Evolutionary conservation across 2,797 vertebrate species (phyloP).

Genomic region (Enteromius fasciolatus): DNA sequence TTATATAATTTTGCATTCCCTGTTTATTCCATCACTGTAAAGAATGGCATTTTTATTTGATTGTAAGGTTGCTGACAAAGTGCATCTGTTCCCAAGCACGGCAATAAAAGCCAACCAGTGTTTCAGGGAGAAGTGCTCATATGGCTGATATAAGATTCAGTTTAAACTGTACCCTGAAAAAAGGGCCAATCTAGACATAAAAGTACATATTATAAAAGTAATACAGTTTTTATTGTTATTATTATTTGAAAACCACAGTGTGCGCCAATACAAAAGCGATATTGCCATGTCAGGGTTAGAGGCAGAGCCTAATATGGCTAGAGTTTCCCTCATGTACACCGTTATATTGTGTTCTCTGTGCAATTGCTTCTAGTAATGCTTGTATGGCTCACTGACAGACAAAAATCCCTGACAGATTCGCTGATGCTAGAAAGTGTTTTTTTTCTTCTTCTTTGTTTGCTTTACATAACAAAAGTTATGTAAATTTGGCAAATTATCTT

Average conservation of each 20-base stretch:
- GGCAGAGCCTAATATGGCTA: constrained; percentile 60
- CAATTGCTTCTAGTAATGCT: constrained; percentile 64
- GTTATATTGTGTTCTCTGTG: constrained; percentile 57
- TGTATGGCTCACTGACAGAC: constrained; percentile 66
- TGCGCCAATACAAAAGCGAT: constrained; percentile 58
- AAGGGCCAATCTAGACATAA: constrained; percentile 41
- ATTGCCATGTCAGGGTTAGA: constrained; percentile 63
- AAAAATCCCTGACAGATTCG: constrained; percentile 80
- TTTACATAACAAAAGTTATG: constrained; percentile 51
- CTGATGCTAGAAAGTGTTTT: constrained; percentile 70
- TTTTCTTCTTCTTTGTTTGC: constrained; percentile 35
- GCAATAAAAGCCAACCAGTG: constrained; percentile 56
- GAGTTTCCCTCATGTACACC: constrained; percentile 55
- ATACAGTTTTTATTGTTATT: constrained; percentile 32
- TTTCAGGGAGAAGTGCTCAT: constrained; percentile 58
- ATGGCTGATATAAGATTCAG: constrained; percentile 64
- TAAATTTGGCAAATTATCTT: constrained; percentile 48
- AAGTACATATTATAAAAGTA: constrained; percentile 52
- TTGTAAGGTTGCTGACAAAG: constrained; percentile 57
- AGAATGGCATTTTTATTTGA: constrained; percentile 58
- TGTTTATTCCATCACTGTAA: constrained; percentile 69
- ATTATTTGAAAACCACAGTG: constrained; percentile 61
- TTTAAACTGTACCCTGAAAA: constrained; percentile 52
- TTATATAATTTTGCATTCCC: constrained; percentile 15
- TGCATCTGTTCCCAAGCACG: constrained; percentile 61